phyloP scores from a whole-genome alignment of 2,797 vertebrate species.

The Erpetoichthys calabaricus region DNA sequence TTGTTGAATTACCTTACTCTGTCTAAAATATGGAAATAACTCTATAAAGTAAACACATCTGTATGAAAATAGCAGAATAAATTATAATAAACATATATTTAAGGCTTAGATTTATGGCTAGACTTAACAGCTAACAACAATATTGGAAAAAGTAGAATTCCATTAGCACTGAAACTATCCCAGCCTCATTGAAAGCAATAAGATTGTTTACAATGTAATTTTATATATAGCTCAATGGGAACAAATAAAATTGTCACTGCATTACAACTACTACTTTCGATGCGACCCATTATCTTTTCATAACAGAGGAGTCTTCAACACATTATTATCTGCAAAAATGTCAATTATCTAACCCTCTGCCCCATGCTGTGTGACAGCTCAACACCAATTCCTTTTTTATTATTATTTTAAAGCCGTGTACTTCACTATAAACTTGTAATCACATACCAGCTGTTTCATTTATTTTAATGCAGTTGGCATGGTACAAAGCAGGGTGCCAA shows the following conservation, averaged over 20 bases:
- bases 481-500: constrained; percentile 60
- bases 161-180: too few relatives aligned
- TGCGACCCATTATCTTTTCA: constrained; percentile 26
- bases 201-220: constrained; percentile 4
- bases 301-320: constrained; percentile 28
- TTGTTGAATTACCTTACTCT: too few relatives aligned
- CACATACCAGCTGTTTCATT: constrained; percentile 55
- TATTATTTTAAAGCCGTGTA: constrained; percentile 38
- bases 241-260: constrained; percentile 7
- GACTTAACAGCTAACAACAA: too few relatives aligned
- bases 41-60: too few relatives aligned
- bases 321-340: constrained; percentile 39
- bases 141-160: too few relatives aligned
- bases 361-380: constrained; percentile 41
- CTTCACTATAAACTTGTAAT: constrained; percentile 46
- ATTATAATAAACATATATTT: too few relatives aligned
- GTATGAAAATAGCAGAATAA: too few relatives aligned
- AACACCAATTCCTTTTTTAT: constrained; percentile 33
- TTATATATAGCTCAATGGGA: constrained; percentile 4
- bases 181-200: not conserved
- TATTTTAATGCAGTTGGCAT: constrained; percentile 35
- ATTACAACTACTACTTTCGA: constrained; percentile 8
- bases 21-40: too few relatives aligned
- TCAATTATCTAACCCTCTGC: constrained; percentile 39
- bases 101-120: too few relatives aligned